These are phyloP conservation scores for Calonectris borealis DNA, from an alignment of 2,113 vertebrate species.

Conservation along the genomic window DNA sequence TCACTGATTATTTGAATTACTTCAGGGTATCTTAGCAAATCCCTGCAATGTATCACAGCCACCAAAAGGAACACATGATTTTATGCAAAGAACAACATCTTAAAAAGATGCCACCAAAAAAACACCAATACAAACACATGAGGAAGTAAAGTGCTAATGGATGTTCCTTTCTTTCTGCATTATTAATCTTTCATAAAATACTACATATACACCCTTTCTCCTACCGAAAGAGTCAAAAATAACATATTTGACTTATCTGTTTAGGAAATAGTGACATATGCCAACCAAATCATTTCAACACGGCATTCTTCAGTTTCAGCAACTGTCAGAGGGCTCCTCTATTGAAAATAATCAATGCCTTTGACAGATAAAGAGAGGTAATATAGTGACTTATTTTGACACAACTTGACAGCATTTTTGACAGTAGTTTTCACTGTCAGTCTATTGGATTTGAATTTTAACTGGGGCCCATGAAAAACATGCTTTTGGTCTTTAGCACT, in stretches of 20 bases:
- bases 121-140: background rate
- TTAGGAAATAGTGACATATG: slow-evolving; percentile 61
- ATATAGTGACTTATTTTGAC: slow-evolving; percentile 56
- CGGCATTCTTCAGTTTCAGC: slow-evolving; percentile 45
- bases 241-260: slow-evolving; percentile 50
- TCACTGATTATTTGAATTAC: slow-evolving; percentile 26
- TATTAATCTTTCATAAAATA: slow-evolving; percentile 34
- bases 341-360: slow-evolving; percentile 76
- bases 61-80: background rate
- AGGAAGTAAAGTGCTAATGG: background rate
- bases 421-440: slow-evolving; percentile 55
- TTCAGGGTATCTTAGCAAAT: background rate
- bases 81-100: background rate
- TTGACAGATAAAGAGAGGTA: slow-evolving; percentile 64
- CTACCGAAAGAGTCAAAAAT: background rate
- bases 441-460: slow-evolving; percentile 55
- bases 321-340: slow-evolving; percentile 62
- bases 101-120: background rate
- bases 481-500: slow-evolving; percentile 6
- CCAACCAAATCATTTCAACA: slow-evolving; percentile 34
- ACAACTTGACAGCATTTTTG: slow-evolving; percentile 63
- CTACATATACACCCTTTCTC: slow-evolving; percentile 9
- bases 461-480: slow-evolving; percentile 20
- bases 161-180: slow-evolving; percentile 7
- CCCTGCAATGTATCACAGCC: background rate